Percentiles rank a stretch among this genome's conserved stretches.
These are phyloP conservation scores for Pipistrellus kuhlii DNA, from an alignment of 2,797 vertebrate species.

Conservation along the genomic window DNA sequence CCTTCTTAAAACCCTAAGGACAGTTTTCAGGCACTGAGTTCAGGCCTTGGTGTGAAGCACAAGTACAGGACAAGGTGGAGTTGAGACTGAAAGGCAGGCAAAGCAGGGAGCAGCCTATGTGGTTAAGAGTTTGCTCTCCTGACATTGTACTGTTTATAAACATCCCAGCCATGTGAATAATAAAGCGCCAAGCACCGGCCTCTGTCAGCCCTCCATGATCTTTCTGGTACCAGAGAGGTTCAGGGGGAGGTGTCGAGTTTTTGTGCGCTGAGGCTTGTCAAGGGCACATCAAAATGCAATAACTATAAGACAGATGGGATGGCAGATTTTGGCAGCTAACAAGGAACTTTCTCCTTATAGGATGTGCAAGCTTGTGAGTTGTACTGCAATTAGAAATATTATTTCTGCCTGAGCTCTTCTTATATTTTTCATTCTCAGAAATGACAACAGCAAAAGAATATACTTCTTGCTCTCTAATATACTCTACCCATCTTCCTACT, in stretches of 20 bases:
- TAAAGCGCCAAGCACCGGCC: slow-evolving; percentile 82
- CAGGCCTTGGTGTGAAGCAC: slow-evolving; percentile 85
- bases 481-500: slow-evolving; percentile 58
- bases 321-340: slow-evolving; percentile 84
- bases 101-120: slow-evolving; percentile 84
- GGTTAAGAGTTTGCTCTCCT: slow-evolving; percentile 85
- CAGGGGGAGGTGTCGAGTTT: slow-evolving; percentile 74
- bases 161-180: slow-evolving; percentile 86
- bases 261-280: slow-evolving; percentile 82
- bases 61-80: slow-evolving; percentile 83
- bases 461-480: slow-evolving; percentile 62
- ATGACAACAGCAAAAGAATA: slow-evolving; percentile 66
- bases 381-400: slow-evolving; percentile 79
- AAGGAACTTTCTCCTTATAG: slow-evolving; percentile 79
- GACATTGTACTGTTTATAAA: slow-evolving; percentile 87
- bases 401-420: slow-evolving; percentile 68
- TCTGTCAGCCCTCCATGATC: slow-evolving; percentile 79
- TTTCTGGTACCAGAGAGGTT: slow-evolving; percentile 67
- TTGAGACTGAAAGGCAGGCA: slow-evolving; percentile 85
- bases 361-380: slow-evolving; percentile 78
- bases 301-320: slow-evolving; percentile 80
- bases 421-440: slow-evolving; percentile 72
- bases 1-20: slow-evolving; percentile 85
- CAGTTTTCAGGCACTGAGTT: slow-evolving; percentile 84
- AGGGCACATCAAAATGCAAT: slow-evolving; percentile 80